phyloP scores from a whole-genome alignment of 2,888 invertebrate genomes.

The Psylliodes chrysocephalus region DNA sequence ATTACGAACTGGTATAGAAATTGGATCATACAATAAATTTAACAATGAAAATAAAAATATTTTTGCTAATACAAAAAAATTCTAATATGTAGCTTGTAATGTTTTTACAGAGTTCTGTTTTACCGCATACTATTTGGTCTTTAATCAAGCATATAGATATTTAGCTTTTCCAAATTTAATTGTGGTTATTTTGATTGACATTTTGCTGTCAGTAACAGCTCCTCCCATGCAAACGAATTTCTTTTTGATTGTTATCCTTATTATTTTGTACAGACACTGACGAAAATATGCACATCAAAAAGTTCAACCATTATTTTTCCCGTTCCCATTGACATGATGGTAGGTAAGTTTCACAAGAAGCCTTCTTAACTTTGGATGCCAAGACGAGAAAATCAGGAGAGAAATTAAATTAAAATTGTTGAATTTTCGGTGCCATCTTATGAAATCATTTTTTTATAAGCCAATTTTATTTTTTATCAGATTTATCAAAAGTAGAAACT shows the following conservation, averaged over 20 bases:
- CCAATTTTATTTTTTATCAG: no score
- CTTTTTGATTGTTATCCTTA: slow-evolving; percentile 3
- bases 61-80: no score
- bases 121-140: no score
- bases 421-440: background rate
- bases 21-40: no score
- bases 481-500: no score
- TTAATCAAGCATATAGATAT: no score
- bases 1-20: no score
- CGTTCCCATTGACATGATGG: slow-evolving; percentile 47
- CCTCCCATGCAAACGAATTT: background rate
- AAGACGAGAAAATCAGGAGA: background rate
- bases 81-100: no score
- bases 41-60: no score
- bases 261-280: slow-evolving; percentile 46
- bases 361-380: background rate
- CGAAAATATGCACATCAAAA: slow-evolving; percentile 50
- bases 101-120: no score
- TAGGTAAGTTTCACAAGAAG: slow-evolving; percentile 24
- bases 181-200: no score
- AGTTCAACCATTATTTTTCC: slow-evolving; percentile 52
- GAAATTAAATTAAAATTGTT: background rate
- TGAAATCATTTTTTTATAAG: background rate
- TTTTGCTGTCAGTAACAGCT: background rate
- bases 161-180: no score